Base-by-base conservation (phyloP, 2,113 vertebrate species). In the Microcebus griseorufus region DNA sequence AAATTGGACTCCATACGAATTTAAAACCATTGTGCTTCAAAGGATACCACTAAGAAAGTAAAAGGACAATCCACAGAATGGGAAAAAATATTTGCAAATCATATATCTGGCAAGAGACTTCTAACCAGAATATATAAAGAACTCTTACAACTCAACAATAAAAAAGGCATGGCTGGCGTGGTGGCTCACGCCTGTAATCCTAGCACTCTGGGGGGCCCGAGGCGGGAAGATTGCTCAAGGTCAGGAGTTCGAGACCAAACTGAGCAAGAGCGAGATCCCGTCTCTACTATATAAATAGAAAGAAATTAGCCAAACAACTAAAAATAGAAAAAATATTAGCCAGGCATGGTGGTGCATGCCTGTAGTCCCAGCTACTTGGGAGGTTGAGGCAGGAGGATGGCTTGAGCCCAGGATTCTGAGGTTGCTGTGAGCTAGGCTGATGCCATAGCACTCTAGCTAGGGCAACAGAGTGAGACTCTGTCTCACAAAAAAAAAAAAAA, bases 71-170 rank as follows among this genome's bases (percentile, higher is more conserved):
- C 20, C 55, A 73, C 0, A 84, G 34, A 65, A 76, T 23, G 13
- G 64, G 60, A 88, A 39, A 93, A 91, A 72, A 58, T 70, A 93
- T 67, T 69, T 94, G 62, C 9, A 91, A 95, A 91, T n/a, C 58
- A 92, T 55, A 6, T 69, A 76, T 55, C 65, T 67, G 29, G 69
- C 64, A 90, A 45, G 51, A 73, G n/a, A 65, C 27, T 92, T 82
- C 62, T 91, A 75, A 75, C 39, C 27, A 88, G 60, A 84, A 89
- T 85, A 91, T 23, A 88, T 48, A 93, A 96, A 89, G 39, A 65
- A 76, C 53, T 76, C 14, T 84, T 53, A 90, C 10, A 94, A 51
- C 32, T 87, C 39, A 70, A 92, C 10, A 86, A 76, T 88, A 91
- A 85, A 92, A 95, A 95, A 93, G 65, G 53, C 25, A 65, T 32